phyloP scores from a whole-genome alignment of 2,113 vertebrate species.

The Crotophaga sulcirostris region DNA sequence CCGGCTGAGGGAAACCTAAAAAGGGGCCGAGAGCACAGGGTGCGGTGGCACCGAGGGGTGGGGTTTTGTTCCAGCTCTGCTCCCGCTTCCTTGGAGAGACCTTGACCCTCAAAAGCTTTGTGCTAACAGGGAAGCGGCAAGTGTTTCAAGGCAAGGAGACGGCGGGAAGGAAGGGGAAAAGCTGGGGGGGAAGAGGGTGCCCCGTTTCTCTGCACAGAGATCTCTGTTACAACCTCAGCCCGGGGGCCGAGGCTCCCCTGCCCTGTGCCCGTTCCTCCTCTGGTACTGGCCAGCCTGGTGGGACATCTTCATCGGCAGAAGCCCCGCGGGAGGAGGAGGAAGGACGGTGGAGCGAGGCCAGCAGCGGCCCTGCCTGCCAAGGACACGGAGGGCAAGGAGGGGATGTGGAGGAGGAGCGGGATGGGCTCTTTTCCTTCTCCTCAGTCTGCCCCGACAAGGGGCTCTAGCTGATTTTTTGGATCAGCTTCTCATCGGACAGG shows the following conservation, averaged over 20 bases:
- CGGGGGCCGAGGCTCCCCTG: slow-evolving; percentile 7
- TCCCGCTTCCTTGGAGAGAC: slow-evolving; percentile 2
- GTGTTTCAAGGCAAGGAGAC: slow-evolving; percentile 41
- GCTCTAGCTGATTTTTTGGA: slow-evolving; percentile 96
- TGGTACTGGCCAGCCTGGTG: slow-evolving; percentile 55
- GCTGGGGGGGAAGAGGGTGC: not conserved
- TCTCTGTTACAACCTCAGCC: slow-evolving; percentile 4
- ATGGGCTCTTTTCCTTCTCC: slow-evolving; percentile 73
- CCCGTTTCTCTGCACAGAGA: slow-evolving; percentile 38
- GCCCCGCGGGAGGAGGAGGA: slow-evolving; percentile 57
- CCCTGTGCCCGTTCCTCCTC: slow-evolving; percentile 48
- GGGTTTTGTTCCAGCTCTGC: not conserved
- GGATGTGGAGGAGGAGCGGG: slow-evolving; percentile 52
- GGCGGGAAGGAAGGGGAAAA: not conserved
- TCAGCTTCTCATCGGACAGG: slow-evolving; percentile 98
- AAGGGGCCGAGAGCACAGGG: not conserved
- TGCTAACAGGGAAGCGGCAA: slow-evolving; percentile 47
- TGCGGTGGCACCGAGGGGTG: not conserved
- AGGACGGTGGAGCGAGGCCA: slow-evolving; percentile 40
- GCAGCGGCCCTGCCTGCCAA: slow-evolving; percentile 32
- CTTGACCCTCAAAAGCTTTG: slow-evolving; percentile 12
- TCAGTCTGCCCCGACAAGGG: slow-evolving; percentile 61
- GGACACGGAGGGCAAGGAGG: slow-evolving; percentile 55
- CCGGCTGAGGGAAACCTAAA: not conserved
- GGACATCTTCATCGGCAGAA: slow-evolving; percentile 60